These are phyloP conservation scores for Agapostemon virescens DNA, from an alignment of 2,888 invertebrate genomes.

Conservation along the genomic window DNA sequence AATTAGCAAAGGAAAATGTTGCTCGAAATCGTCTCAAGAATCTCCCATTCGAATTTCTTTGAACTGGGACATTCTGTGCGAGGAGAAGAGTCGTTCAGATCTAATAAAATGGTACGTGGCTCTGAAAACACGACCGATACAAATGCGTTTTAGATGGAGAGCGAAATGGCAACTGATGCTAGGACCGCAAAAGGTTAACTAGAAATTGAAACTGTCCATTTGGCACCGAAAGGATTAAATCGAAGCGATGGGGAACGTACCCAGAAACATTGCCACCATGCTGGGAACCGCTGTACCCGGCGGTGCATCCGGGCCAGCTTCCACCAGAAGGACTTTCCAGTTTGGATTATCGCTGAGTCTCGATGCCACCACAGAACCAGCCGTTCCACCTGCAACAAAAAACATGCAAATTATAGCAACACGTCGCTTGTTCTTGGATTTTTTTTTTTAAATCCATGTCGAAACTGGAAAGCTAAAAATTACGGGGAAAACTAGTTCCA, in stretches of 20 bases:
- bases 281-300: slow-evolving; percentile 84
- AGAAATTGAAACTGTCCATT: background rate
- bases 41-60: too few relatives aligned
- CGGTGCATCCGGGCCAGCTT: slow-evolving; percentile 88
- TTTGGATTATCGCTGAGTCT: slow-evolving; percentile 85
- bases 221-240: background rate
- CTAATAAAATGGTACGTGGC: too few relatives aligned
- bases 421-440: too few relatives aligned
- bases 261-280: slow-evolving; percentile 86
- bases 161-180: background rate
- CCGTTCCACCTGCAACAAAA: slow-evolving; percentile 82
- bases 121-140: too few relatives aligned
- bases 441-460: too few relatives aligned
- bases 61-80: too few relatives aligned
- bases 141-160: background rate
- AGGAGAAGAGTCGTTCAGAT: too few relatives aligned
- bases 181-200: background rate
- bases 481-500: too few relatives aligned
- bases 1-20: too few relatives aligned
- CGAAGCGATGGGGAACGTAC: slow-evolving; percentile 64
- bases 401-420: background rate
- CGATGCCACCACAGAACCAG: slow-evolving; percentile 85
- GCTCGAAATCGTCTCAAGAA: too few relatives aligned
- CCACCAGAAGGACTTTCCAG: slow-evolving; percentile 87
- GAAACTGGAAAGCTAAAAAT: too few relatives aligned